Evolutionary conservation across 2,113 vertebrate species (phyloP).

Genomic region (Oenanthe oenanthe): DNA sequence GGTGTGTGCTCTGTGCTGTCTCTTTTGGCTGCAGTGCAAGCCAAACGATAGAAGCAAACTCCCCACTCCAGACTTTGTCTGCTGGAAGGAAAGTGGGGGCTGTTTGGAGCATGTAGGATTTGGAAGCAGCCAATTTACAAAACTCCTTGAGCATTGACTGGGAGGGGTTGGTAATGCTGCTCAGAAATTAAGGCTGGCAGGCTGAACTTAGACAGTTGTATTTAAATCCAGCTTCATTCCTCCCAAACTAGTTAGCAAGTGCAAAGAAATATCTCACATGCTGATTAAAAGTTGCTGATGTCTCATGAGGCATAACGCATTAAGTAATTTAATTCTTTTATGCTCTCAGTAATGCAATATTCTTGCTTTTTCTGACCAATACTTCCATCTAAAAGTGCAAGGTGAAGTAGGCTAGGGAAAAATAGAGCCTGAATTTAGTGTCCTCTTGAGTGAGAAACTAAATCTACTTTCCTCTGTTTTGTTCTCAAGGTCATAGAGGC

Average conservation of each 20-base stretch:
- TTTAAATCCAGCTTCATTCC: neutral
- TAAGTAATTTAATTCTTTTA: constrained; percentile 17
- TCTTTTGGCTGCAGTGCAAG: neutral
- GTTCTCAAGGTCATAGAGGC: neutral
- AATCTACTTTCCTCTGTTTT: neutral
- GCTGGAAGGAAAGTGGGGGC: neutral
- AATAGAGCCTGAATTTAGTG: neutral
- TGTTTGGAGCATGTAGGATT: neutral
- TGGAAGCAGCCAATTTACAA: neutral
- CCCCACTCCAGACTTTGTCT: constrained; percentile 26
- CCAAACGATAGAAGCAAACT: constrained; percentile 43
- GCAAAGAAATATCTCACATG: neutral
- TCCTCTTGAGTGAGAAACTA: neutral
- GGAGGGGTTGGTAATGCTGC: neutral
- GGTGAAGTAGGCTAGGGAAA: neutral
- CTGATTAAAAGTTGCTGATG: neutral
- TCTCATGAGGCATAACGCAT: neutral
- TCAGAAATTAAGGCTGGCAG: neutral
- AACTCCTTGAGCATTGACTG: neutral
- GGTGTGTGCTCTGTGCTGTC: neutral
- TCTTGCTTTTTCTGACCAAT: neutral
- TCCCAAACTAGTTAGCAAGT: neutral
- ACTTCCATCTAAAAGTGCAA: neutral
- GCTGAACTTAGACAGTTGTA: neutral
- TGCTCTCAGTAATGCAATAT: neutral